These are phyloP conservation scores for Scomber scombrus DNA, from an alignment of 2,113 vertebrate species.

Conservation along the genomic window DNA sequence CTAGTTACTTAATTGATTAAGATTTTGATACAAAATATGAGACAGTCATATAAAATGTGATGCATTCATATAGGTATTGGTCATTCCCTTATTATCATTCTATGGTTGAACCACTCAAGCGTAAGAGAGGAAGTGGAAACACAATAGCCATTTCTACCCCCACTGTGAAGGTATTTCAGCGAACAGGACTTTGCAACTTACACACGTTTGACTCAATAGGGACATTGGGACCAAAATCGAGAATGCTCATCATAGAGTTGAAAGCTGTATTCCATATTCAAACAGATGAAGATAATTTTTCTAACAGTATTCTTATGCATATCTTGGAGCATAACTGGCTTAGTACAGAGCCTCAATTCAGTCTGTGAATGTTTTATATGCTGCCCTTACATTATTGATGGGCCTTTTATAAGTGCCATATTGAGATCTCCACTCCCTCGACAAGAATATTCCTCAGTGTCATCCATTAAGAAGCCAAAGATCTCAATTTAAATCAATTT, in stretches of 20 bases:
- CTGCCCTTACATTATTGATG: slow-evolving; percentile 81
- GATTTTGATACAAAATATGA: background rate
- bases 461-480: slow-evolving; percentile 78
- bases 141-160: slow-evolving; percentile 20
- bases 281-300: slow-evolving; percentile 23
- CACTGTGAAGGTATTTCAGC: slow-evolving; percentile 12
- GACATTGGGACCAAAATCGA: slow-evolving; percentile 26
- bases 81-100: slow-evolving; percentile 46
- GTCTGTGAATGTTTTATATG: slow-evolving; percentile 81
- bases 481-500: slow-evolving; percentile 78
- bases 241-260: slow-evolving; percentile 22
- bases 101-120: slow-evolving; percentile 28
- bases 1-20: background rate
- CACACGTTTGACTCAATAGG: slow-evolving; percentile 27
- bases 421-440: slow-evolving; percentile 69
- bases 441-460: slow-evolving; percentile 73
- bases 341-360: slow-evolving; percentile 55
- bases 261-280: slow-evolving; percentile 37
- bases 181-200: slow-evolving; percentile 30
- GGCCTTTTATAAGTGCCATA: slow-evolving; percentile 78
- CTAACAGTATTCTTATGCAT: slow-evolving; percentile 39
- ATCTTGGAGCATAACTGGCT: slow-evolving; percentile 49
- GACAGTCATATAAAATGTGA: background rate
- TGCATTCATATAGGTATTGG: background rate
- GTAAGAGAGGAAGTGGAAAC: slow-evolving; percentile 38